Evolutionary conservation across 2,888 invertebrate species (phyloP), one percentile per base, ranked within the genome.

Genomic region (Heliconius erato): DNA sequence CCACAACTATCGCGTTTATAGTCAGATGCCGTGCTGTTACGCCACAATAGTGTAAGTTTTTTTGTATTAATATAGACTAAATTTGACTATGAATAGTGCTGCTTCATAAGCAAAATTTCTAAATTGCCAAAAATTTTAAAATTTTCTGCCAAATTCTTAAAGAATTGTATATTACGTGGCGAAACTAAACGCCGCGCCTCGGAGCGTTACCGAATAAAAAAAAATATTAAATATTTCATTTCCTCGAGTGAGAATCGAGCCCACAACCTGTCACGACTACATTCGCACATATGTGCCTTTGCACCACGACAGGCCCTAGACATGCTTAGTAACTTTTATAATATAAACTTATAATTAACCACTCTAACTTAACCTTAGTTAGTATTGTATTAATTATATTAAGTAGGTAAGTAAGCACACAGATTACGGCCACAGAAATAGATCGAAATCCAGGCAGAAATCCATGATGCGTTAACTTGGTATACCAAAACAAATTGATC

Each of bases 401-500:
- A 5, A 44, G 16, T 44, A 26, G 16, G 40, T 19, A 49, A 72
- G 44, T 72, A 72, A 72, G 44, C 26, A 16, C 19, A 49, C 26
- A 44, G 72, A 49, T 72, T 44, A 72, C n/a, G 44, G 26, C 26
- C 44, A 74, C 74, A 32, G 12, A 74, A 74, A 74, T n/a, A 74
- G 54, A 74, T 74, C 32, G 19, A 79, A 40, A 72, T 63, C 69
- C 26, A 28, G 72, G 26, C 59, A 71, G 65, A 67, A 79, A 54
- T 16, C 79, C 63, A 76, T 82, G 74, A 83, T 82, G 80, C 79
- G 78, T 82, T 76, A 79, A 82, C 79, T 79, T 78, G 81, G 77
- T 76, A 77, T 78, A 54, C 74, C 54, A 77, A 84, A 81, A 82
- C 72, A 84, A 84, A 81, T 84, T 79, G 82, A 74, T 79, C 82